Base-by-base conservation (phyloP, 2,888 invertebrate genomes). In the Liopterus haemorrhoidalis region DNA sequence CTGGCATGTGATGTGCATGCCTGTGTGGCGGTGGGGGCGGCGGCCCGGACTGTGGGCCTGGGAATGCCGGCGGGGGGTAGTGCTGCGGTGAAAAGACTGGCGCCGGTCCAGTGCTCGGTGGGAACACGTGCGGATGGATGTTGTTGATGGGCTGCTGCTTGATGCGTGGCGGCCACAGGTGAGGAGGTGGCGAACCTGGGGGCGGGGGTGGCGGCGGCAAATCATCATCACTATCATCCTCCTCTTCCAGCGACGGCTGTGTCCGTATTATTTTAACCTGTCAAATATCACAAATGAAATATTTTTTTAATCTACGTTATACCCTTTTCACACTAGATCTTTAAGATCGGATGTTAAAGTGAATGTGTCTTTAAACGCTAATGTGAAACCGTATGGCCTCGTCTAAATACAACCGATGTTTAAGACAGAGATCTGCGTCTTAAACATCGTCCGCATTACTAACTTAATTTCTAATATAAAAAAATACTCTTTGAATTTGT, bases 151-250 rank as follows among this genome's bases (percentile, higher is more conserved):
- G 46, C 45, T 59, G 60, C 6, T 55, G 53, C 55, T 69, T 69
- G 14, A 67, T 55, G 18, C 69, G 58, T 1, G 67, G 62, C 8
- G 75, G 75, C 64, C 73, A 75, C 14, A 74, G 52, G 54, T 74
- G 72, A 1, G 73, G 71, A 0, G 77, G 77, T 2, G 76, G 76
- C 4, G 76, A 76, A 12, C 76, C 76, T 0, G 76, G 75, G 0
- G 77, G 76, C 2, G 78, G 78, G 1, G 77, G 75, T 0, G 77
- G 77, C 8, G 77, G 76, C 4, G 76, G 73, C 32, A 73, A 64
- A 53, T 70, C 70, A 50, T 76, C 74, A 36, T 71, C 65, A 18
- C 73, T 70, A 25, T 73, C 71, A 14, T 72, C 71, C 38, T 72
- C 71, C 16, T 73, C 70, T 43, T 66, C 60, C 2, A 63, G 58